These are phyloP conservation scores for Tetrapedia diversipes DNA, from an alignment of 2,888 invertebrate species.

Conservation along the genomic window DNA sequence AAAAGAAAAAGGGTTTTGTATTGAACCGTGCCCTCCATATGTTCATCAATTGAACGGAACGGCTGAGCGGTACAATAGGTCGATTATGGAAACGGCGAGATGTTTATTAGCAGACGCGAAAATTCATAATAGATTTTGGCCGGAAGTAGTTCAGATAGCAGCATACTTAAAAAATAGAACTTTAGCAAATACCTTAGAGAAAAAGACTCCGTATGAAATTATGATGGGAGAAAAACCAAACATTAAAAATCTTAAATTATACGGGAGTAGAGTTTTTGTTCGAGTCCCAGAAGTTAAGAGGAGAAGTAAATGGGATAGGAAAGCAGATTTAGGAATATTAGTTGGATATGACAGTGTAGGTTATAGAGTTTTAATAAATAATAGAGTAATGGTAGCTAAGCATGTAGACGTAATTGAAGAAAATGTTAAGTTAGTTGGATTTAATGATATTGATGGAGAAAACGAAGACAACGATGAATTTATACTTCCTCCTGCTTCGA, in stretches of 20 bases:
- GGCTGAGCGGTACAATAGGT: too few relatives aligned
- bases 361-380: conserved; percentile 47
- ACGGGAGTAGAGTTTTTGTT: conserved; percentile 10
- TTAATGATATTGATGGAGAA: background rate
- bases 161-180: conserved; percentile 27
- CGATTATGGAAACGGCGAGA: too few relatives aligned
- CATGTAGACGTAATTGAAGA: conserved; percentile 11
- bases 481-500: too few relatives aligned
- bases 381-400: conserved; percentile 3
- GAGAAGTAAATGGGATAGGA: conserved; percentile 42
- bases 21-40: too few relatives aligned
- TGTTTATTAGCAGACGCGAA: background rate
- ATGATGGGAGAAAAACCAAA: conserved; percentile 41
- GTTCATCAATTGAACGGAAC: too few relatives aligned
- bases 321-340: conserved; percentile 51
- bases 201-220: conserved; percentile 27
- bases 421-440: background rate
- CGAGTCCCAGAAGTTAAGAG: conserved; percentile 26
- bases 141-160: background rate
- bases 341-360: conserved; percentile 54
- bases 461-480: background rate
- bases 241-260: conserved; percentile 40
- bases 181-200: conserved; percentile 18
- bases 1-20: too few relatives aligned
- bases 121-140: conserved; percentile 18